Evolutionary conservation across 2,888 invertebrate genomes (phyloP).

Genomic region (Eugnorisma glareosa): DNA sequence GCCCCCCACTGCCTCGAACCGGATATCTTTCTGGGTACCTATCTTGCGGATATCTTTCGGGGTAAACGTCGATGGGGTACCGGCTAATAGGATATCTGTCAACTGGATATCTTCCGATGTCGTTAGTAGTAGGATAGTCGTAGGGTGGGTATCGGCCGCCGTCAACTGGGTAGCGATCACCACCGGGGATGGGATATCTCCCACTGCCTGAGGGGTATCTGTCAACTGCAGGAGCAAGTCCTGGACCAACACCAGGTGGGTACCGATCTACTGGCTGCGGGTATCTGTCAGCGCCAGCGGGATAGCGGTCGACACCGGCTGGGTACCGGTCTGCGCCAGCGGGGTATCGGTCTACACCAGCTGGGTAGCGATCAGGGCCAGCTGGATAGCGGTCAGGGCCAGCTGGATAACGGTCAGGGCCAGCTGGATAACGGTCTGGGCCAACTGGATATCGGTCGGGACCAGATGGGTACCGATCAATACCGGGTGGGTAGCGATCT

Average conservation of each 20-base stretch:
- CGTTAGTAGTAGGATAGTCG: constrained; percentile 70
- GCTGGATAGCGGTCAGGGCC: constrained; percentile 89
- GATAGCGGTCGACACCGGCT: constrained; percentile 79
- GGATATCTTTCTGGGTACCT: constrained; percentile 84
- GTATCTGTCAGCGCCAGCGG: constrained; percentile 79
- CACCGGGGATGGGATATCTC: constrained; percentile 74
- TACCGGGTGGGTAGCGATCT: constrained; percentile 86
- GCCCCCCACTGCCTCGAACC: constrained; percentile 76
- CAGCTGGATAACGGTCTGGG: constrained; percentile 89
- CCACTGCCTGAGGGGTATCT: constrained; percentile 74
- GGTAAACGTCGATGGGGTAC: constrained; percentile 76
- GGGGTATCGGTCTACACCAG: constrained; percentile 81
- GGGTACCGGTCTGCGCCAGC: constrained; percentile 84
- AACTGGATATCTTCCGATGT: constrained; percentile 82
- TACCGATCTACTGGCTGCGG: constrained; percentile 71
- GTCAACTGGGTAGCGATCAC: constrained; percentile 84
- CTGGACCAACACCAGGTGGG: constrained; percentile 71
- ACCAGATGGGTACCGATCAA: constrained; percentile 86
- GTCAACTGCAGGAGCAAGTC: constrained; percentile 58
- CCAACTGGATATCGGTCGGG: constrained; percentile 89
- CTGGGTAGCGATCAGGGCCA: constrained; percentile 81
- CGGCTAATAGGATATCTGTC: constrained; percentile 79
- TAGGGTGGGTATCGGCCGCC: constrained; percentile 80
- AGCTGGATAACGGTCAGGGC: constrained; percentile 89
- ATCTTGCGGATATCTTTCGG: constrained; percentile 81